Conservation (phyloP, 2,113 vertebrate genomes). For the Thalassarche chlororhynchos region DNA sequence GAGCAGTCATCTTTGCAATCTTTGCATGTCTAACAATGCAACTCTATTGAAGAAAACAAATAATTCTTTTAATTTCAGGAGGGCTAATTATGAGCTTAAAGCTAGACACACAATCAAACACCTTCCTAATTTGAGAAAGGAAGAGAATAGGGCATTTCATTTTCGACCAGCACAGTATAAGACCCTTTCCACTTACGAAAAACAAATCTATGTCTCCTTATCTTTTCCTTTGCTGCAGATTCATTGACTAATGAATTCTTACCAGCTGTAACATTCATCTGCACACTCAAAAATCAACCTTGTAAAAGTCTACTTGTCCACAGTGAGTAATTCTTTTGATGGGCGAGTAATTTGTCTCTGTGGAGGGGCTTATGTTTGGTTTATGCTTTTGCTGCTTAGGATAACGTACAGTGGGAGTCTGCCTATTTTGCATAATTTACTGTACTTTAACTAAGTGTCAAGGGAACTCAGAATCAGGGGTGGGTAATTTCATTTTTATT, state of each 20-base stretch:
- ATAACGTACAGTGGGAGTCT: background rate
- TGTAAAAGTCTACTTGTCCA: background rate
- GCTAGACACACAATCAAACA: no score
- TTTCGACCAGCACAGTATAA: background rate
- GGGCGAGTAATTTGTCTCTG: conserved; percentile 28
- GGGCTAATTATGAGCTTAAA: background rate
- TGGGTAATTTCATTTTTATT: background rate
- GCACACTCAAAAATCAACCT: background rate
- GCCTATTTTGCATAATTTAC: background rate
- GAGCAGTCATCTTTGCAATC: background rate
- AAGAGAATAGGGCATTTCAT: background rate
- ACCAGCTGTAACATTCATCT: conserved; percentile 13
- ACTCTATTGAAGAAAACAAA: background rate
- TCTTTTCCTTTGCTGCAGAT: background rate
- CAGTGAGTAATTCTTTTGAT: background rate
- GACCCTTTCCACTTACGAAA: background rate
- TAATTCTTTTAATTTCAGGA: background rate
- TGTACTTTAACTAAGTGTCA: background rate
- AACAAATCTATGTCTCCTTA: background rate
- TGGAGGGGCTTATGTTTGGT: background rate
- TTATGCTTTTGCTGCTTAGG: background rate
- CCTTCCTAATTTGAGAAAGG: background rate
- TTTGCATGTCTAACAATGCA: no score
- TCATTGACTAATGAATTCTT: conserved; percentile 3
- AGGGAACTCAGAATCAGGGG: background rate